These are phyloP conservation scores for Boleophthalmus pectinirostris DNA, from an alignment of 2,113 vertebrate genomes.

Conservation along the genomic window DNA sequence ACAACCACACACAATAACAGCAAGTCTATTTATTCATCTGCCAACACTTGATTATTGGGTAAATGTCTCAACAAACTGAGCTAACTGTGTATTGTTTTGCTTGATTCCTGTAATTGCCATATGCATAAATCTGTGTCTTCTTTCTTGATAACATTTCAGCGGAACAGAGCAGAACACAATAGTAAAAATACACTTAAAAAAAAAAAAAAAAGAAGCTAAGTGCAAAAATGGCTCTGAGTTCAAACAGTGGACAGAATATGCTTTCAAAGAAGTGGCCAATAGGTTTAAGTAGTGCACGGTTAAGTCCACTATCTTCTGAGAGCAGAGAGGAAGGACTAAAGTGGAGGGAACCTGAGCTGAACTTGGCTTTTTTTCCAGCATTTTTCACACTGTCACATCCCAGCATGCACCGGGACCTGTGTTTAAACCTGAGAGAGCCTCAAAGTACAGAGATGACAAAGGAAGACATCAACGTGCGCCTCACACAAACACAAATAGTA, in stretches of 20 bases:
- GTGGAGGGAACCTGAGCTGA: slow-evolving; percentile 42
- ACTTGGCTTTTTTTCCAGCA: slow-evolving; percentile 11
- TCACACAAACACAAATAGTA: background rate
- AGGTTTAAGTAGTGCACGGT: slow-evolving; percentile 25
- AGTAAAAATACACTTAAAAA: background rate
- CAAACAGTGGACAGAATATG: slow-evolving; percentile 24
- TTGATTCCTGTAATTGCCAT: background rate
- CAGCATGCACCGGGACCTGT: slow-evolving; percentile 12
- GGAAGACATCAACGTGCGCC: slow-evolving; percentile 18
- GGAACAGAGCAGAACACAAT: background rate
- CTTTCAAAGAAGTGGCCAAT: slow-evolving; percentile 34
- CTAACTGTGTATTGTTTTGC: no score
- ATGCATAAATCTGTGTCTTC: background rate
- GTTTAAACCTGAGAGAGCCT: slow-evolving; percentile 23
- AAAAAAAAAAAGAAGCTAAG: background rate
- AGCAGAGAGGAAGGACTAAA: slow-evolving; percentile 40
- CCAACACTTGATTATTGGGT: no score
- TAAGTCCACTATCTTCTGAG: slow-evolving; percentile 47
- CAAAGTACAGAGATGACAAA: slow-evolving; percentile 30
- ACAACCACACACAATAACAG: background rate
- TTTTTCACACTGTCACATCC: slow-evolving; percentile 18
- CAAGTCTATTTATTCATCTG: no score
- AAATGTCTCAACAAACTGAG: no score
- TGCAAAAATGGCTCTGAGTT: slow-evolving; percentile 28
- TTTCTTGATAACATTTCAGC: background rate